Conservation (phyloP, 2,113 vertebrate species). For the Meriones unguiculatus region DNA sequence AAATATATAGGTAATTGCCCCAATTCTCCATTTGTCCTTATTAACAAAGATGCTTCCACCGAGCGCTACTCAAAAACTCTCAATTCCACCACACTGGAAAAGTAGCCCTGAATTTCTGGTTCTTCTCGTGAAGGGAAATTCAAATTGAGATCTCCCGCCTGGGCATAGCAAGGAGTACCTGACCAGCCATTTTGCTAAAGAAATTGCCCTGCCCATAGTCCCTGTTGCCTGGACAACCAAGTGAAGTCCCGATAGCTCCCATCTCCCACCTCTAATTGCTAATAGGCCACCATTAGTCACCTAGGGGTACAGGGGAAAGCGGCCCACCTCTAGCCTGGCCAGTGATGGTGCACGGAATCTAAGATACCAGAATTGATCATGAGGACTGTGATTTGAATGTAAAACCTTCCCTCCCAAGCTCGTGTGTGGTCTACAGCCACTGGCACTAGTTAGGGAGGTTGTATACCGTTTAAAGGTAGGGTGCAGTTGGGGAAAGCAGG, state of each 20-base stretch:
- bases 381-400: too few species aligned
- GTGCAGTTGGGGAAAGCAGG: too few species aligned
- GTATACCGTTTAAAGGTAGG: neutral
- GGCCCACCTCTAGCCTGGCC: neutral
- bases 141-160: neutral
- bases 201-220: neutral
- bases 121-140: neutral
- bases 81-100: neutral
- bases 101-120: neutral
- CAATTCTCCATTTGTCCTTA: constrained; percentile 35
- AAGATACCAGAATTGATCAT: neutral
- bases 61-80: neutral
- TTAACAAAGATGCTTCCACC: neutral
- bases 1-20: neutral
- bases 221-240: constrained; percentile 1
- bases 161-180: neutral
- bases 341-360: neutral
- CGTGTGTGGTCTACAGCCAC: neutral
- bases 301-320: neutral
- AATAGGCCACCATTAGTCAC: neutral
- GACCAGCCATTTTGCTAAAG: neutral
- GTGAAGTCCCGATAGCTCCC: neutral
- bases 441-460: neutral
- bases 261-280: neutral
- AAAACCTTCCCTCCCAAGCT: neutral